Conservation (phyloP, 2,888 invertebrate species). For the Pseudococcus longispinus region DNA sequence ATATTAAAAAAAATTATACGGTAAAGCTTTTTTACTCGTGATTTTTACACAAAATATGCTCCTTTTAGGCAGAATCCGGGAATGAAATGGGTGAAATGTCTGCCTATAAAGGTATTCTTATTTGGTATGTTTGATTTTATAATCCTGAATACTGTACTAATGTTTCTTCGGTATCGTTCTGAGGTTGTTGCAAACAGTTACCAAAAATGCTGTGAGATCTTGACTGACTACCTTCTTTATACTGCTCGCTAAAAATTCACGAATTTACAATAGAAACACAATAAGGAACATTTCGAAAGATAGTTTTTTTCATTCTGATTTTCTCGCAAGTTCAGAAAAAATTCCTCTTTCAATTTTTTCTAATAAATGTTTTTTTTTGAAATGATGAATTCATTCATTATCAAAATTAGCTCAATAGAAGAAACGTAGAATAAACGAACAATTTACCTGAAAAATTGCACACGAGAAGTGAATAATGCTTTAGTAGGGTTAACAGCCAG, state of each 20-base stretch:
- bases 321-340: no score
- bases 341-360: no score
- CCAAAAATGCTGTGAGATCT: conserved; percentile 52
- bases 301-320: no score
- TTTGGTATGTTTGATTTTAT: neutral
- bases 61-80: neutral
- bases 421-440: neutral
- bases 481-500: conserved; percentile 79
- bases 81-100: neutral
- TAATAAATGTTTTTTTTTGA: no score
- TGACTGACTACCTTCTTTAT: conserved; percentile 30
- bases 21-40: no score
- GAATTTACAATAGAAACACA: neutral
- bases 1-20: no score
- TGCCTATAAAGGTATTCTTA: neutral
- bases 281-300: no score
- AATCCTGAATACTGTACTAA: conserved; percentile 41
- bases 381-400: no score
- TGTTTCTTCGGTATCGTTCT: conserved; percentile 1
- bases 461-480: conserved; percentile 76
- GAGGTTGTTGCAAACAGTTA: conserved; percentile 37
- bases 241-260: conserved; percentile 23
- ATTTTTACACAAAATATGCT: no score
- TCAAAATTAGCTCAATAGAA: no score
- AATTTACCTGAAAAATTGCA: conserved; percentile 77